Evolutionary conservation across 2,113 vertebrate genomes (phyloP).

Genomic region (Monopterus albus): DNA sequence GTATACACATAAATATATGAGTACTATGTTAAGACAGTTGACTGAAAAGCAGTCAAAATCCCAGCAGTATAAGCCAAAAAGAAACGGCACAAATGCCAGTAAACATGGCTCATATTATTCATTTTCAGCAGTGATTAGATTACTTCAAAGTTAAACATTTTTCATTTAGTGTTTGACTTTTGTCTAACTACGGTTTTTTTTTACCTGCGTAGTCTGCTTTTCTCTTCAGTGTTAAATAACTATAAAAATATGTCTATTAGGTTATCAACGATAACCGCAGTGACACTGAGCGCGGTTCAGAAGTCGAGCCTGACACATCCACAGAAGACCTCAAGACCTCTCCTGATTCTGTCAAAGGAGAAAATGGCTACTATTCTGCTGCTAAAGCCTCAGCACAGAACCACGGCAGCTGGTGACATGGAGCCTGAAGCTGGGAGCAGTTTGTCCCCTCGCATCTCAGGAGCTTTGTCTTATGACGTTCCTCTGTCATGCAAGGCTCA

Average conservation of each 20-base stretch:
- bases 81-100: background rate
- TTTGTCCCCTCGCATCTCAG: background rate
- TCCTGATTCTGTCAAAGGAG: slow-evolving; percentile 78
- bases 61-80: background rate
- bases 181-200: too few relatives aligned
- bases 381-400: slow-evolving; percentile 81
- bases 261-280: slow-evolving; percentile 96
- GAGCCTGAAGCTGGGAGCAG: slow-evolving; percentile 26
- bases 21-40: too few relatives aligned
- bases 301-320: slow-evolving; percentile 83
- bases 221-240: background rate
- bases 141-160: background rate
- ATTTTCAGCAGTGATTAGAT: background rate
- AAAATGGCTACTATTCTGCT: slow-evolving; percentile 86
- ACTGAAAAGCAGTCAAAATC: too few relatives aligned
- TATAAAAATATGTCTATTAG: slow-evolving; percentile 63
- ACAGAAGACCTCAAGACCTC: slow-evolving; percentile 68
- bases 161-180: too few relatives aligned
- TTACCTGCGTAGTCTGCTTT: background rate
- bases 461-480: slow-evolving; percentile 20
- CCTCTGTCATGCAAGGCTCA: slow-evolving; percentile 12
- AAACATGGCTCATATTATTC: background rate
- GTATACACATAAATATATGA: too few relatives aligned
- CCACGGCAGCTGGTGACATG: slow-evolving; percentile 70
- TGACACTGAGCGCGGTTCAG: slow-evolving; percentile 97